Percentiles rank a stretch among this genome's conserved stretches.
Conservation (phyloP, 2,888 invertebrate genomes). For the Mycalesis mineus region DNA sequence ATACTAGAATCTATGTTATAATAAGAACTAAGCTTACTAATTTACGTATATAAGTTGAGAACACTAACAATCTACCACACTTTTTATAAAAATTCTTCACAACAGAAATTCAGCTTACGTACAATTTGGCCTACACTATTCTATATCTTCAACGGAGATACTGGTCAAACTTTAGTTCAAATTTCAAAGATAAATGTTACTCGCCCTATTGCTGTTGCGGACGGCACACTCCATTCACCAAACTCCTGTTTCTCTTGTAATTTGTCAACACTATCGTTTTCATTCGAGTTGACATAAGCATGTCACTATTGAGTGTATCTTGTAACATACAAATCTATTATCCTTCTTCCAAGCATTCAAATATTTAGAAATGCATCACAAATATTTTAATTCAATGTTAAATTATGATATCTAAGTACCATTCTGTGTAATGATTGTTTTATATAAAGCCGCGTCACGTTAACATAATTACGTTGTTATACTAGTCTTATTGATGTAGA, state of each 20-base stretch:
- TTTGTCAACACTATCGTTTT: conserved; percentile 51
- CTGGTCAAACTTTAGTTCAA: conserved; percentile 56
- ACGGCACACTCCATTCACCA: conserved; percentile 58
- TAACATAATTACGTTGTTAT: too few relatives aligned
- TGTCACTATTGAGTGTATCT: conserved; percentile 18
- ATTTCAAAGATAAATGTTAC: conserved; percentile 68
- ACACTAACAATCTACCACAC: conserved; percentile 65
- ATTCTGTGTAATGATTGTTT: too few relatives aligned
- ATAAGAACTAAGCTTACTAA: conserved; percentile 54
- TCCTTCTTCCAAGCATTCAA: conserved; percentile 7
- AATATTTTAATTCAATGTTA: too few relatives aligned
- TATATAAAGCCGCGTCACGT: too few relatives aligned
- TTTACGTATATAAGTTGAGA: conserved; percentile 49
- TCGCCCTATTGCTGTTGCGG: conserved; percentile 70
- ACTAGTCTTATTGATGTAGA: neutral
- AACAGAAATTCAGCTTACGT: conserved; percentile 44
- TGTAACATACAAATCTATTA: conserved; percentile 31
- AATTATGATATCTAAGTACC: too few relatives aligned
- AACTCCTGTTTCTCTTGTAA: conserved; percentile 58
- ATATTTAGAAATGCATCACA: neutral
- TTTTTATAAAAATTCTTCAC: conserved; percentile 42
- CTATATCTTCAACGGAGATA: conserved; percentile 56
- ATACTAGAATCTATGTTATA: conserved; percentile 57
- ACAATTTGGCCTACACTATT: conserved; percentile 60
- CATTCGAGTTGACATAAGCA: conserved; percentile 24